Conservation (phyloP, 2,888 invertebrate genomes). For the Tubiluchus corallicola region DNA sequence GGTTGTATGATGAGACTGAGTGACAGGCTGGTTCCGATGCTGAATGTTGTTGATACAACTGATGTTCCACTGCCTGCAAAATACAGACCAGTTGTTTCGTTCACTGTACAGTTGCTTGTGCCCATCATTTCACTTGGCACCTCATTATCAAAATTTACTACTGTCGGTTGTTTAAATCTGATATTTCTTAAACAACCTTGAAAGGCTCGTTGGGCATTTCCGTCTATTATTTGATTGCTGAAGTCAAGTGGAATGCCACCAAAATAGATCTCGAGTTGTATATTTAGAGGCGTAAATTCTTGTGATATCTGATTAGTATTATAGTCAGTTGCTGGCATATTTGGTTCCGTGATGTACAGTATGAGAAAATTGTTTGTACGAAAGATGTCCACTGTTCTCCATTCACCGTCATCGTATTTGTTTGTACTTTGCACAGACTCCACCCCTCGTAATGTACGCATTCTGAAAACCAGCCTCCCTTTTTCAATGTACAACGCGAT, state of each 20-base stretch:
- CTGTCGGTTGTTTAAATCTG: too few species aligned
- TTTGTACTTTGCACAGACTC: background rate
- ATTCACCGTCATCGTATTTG: background rate
- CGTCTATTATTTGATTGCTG: too few species aligned
- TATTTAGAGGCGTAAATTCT: background rate
- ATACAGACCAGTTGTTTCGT: background rate
- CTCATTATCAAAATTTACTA: background rate
- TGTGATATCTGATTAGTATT: background rate
- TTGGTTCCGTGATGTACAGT: background rate
- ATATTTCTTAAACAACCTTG: background rate
- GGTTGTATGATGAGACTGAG: background rate
- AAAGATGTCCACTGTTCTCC: background rate
- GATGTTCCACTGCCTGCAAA: background rate
- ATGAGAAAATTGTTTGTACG: slow-evolving; percentile 1
- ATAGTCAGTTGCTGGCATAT: too few species aligned
- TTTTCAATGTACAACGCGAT: background rate
- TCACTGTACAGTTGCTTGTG: background rate
- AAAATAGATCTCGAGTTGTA: background rate
- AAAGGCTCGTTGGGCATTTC: background rate
- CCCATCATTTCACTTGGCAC: background rate
- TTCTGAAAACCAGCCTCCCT: background rate
- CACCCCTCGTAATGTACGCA: background rate
- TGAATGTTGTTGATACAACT: background rate
- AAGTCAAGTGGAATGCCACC: background rate
- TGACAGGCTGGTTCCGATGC: background rate